Base-by-base conservation (phyloP, 1,140 invertebrate genomes). In the Drosophila burlai region DNA sequence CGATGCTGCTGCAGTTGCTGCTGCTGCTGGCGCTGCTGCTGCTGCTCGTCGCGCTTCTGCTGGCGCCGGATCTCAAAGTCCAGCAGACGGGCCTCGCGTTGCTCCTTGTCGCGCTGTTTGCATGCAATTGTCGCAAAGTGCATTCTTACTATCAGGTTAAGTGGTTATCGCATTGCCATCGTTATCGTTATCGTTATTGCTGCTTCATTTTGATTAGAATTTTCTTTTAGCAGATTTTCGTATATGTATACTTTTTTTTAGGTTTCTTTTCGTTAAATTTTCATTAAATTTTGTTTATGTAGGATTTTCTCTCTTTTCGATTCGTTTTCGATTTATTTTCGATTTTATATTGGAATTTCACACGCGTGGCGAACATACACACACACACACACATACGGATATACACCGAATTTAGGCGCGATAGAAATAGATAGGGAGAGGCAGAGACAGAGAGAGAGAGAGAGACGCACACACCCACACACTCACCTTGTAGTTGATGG, bases 401-500 rank as follows among this genome's bases (percentile, higher is more conserved):
- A 40, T 55, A 59, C 46, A 82, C 29, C 54, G 63, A 45, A 77
- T 71, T 40, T 67, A 36, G 63, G 36, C 57, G 66, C 57, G 67
- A 73, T 31, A 61, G 59, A 76, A 52, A 81, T 43, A 63, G 78
- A 78, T 58, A 61, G 54, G 74, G 64, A 63, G 63, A 46, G 64
- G 62, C 42, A 77, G 71, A 67, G 49, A 49, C 47, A 49, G 47
- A 54, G 11, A 68, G 43, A 74, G 57, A 74, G 57, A 49, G 50
- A 81, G 50, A 45, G 72, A 58, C 74, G 62, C 75, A 66, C 63
- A 74, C 80, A 80, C 83, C 49, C 72, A 80, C 74, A 76, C 74
- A 91, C 79, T 90, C 84, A 93, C 92, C 84, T 93, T 93, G 61
- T 93, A 93, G 79, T 93, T 93, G 57, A 92, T 86, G 42, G 92